Percentiles rank a stretch among this genome's conserved stretches.
Evolutionary conservation across 2,113 vertebrate genomes (phyloP).

Genomic region (Telmatochromis sp.): DNA sequence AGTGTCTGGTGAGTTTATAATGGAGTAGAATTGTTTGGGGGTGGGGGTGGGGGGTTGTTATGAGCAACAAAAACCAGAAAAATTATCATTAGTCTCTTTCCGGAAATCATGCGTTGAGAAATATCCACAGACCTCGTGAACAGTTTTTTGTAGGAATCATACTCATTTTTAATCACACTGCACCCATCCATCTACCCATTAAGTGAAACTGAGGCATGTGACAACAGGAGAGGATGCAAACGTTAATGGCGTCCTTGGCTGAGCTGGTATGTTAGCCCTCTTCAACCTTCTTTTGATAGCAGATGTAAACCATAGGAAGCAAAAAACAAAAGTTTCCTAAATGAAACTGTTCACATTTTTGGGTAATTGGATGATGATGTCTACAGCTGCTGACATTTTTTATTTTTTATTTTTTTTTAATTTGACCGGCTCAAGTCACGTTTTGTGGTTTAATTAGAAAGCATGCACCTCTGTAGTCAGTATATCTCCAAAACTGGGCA

Average conservation of each 20-base stretch:
- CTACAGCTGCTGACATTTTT: not conserved
- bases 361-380: not conserved
- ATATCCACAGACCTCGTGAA: not conserved
- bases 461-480: not conserved
- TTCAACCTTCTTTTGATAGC: not conserved
- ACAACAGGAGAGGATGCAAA: not conserved
- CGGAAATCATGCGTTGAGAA: not conserved
- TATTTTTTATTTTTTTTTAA: not conserved
- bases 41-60: not conserved
- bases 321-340: not conserved
- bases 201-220: not conserved
- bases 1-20: not conserved
- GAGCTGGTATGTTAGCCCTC: not conserved
- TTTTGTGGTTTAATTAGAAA: not conserved
- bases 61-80: not conserved
- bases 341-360: not conserved
- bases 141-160: not conserved
- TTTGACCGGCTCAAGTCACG: fast-evolving
- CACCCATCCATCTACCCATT: not conserved
- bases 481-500: not conserved
- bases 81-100: not conserved
- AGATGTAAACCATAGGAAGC: not conserved
- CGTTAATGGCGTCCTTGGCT: not conserved
- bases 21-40: not conserved
- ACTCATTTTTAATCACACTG: not conserved